These are phyloP conservation scores for Melangyna quadrimaculata DNA, from an alignment of 2,888 invertebrate species.

Conservation along the genomic window DNA sequence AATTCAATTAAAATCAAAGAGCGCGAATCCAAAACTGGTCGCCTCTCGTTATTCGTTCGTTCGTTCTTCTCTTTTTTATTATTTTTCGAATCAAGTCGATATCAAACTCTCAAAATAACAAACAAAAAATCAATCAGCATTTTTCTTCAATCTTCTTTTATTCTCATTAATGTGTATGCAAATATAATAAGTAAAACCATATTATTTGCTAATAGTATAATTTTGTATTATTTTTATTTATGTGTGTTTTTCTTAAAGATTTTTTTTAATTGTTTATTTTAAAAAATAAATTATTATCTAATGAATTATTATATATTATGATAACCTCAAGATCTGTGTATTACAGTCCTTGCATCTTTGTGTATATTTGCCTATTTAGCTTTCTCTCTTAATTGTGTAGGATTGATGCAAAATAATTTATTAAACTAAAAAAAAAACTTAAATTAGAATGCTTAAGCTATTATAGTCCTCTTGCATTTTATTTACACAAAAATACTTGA, in stretches of 20 bases:
- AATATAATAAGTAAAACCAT: conserved; percentile 49
- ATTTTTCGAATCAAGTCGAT: conserved; percentile 77
- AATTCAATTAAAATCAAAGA: conserved; percentile 75
- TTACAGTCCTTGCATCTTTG: conserved; percentile 37
- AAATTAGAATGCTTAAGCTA: conserved; percentile 35
- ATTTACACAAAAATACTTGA: conserved; percentile 2
- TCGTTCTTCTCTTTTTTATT: conserved; percentile 77
- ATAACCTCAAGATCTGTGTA: conserved; percentile 28
- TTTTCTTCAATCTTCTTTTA: conserved; percentile 75
- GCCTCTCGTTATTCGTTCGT: conserved; percentile 69
- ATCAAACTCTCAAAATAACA: conserved; percentile 73
- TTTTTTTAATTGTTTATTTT: conserved; percentile 25
- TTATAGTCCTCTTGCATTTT: conserved; percentile 26
- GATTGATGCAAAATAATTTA: conserved; percentile 28
- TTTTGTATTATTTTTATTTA: conserved; percentile 16
- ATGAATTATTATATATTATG: conserved; percentile 2
- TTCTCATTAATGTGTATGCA: conserved; percentile 73
- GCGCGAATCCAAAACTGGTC: conserved; percentile 64
- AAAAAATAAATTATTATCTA: not conserved
- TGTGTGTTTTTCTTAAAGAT: conserved; percentile 40
- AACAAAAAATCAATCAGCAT: conserved; percentile 75
- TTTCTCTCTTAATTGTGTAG: conserved; percentile 21
- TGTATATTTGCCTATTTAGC: conserved; percentile 22
- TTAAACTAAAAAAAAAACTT: not conserved
- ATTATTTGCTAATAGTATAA: conserved; percentile 51